These are phyloP conservation scores for Tapirus indicus DNA, from an alignment of 2,797 vertebrate genomes.

Conservation along the genomic window DNA sequence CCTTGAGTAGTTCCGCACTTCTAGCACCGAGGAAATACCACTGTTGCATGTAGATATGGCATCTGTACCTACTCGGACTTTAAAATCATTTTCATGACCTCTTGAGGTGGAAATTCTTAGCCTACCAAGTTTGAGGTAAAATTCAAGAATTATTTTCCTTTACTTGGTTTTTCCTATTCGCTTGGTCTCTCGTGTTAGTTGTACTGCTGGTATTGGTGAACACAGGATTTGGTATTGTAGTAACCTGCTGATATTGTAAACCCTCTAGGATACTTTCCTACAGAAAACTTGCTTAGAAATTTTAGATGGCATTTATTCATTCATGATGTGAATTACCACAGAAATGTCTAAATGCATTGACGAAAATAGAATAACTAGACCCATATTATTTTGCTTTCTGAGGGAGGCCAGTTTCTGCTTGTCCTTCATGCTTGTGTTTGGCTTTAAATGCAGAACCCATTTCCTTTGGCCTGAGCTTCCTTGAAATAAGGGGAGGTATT, in stretches of 20 bases:
- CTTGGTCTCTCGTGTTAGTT: neutral
- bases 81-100: slow-evolving; percentile 16
- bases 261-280: neutral
- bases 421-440: slow-evolving; percentile 29
- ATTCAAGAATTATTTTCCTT: slow-evolving; percentile 43
- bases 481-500: slow-evolving; percentile 22
- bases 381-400: slow-evolving; percentile 28
- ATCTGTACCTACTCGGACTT: slow-evolving; percentile 32
- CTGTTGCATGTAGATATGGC: neutral
- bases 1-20: neutral
- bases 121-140: slow-evolving; percentile 13
- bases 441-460: slow-evolving; percentile 44
- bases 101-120: neutral
- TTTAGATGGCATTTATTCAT: neutral
- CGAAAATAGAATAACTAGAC: neutral
- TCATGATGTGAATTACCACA: neutral
- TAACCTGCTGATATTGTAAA: neutral
- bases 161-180: neutral
- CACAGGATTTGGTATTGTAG: neutral
- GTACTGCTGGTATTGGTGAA: neutral
- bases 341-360: neutral
- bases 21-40: neutral
- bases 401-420: slow-evolving; percentile 46
- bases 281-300: neutral
- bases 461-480: slow-evolving; percentile 55